Conservation (phyloP, 2,113 vertebrate species). For the Nansenia antarctica region DNA sequence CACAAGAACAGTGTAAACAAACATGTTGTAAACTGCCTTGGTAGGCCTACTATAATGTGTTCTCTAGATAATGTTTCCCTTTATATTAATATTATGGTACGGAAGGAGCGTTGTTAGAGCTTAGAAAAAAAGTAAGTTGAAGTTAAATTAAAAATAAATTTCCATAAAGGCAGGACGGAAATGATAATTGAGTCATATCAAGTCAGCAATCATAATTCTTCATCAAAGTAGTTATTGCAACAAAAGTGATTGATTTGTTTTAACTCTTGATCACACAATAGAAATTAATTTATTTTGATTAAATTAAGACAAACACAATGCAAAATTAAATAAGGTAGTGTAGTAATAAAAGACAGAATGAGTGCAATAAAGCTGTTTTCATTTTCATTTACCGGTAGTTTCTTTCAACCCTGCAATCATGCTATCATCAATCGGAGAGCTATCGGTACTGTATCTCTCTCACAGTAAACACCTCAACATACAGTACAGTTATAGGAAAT, state of each 20-base stretch:
- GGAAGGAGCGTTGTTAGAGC: not conserved
- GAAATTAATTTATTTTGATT: constrained; percentile 27
- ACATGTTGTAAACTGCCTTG: not conserved
- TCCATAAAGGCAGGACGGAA: not conserved
- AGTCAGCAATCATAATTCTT: constrained; percentile 29
- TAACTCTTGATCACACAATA: constrained; percentile 31
- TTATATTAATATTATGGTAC: not conserved
- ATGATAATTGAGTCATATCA: constrained; percentile 7
- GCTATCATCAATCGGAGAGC: not conserved
- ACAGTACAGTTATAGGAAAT: not conserved
- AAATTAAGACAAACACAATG: constrained; percentile 33
- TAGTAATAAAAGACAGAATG: constrained; percentile 33
- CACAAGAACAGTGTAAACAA: not conserved
- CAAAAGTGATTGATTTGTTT: constrained; percentile 32
- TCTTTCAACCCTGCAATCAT: not conserved
- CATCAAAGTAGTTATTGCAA: constrained; percentile 8
- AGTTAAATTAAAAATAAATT: not conserved
- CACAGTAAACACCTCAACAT: not conserved
- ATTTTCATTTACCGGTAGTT: no score
- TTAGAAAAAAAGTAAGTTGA: not conserved
- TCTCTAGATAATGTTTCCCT: not conserved
- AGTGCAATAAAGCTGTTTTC: constrained; percentile 51
- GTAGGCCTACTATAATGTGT: not conserved
- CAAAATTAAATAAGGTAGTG: constrained; percentile 31
- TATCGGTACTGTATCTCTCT: not conserved